Conservation (phyloP, 1,140 invertebrate genomes). For the Centruroides sculpturatus region DNA sequence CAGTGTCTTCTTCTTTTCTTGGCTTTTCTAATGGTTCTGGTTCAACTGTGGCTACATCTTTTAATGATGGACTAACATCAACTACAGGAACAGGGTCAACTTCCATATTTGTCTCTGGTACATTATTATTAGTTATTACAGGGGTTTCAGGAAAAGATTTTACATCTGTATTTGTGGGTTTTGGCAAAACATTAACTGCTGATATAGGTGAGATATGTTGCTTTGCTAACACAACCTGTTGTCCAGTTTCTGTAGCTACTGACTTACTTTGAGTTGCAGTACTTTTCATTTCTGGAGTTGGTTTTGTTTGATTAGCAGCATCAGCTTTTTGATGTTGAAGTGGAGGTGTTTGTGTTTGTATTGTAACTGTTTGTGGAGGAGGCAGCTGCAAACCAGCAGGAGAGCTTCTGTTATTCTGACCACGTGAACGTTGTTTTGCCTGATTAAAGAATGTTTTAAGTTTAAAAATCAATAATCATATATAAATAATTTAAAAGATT, state of each 20-base stretch:
- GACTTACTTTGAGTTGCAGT: constrained; percentile 11
- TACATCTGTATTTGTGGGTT: too few relatives aligned
- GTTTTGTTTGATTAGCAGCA: constrained; percentile 52
- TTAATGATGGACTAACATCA: too few relatives aligned
- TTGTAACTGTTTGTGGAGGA: constrained; percentile 16
- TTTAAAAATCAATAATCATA: too few relatives aligned
- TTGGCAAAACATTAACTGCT: neutral
- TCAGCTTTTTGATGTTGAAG: constrained; percentile 43
- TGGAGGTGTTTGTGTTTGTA: constrained; percentile 13
- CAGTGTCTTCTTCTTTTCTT: constrained; percentile 1
- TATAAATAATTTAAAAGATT: too few relatives aligned
- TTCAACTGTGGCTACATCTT: too few relatives aligned
- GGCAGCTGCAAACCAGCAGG: constrained; percentile 34
- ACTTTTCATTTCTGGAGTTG: constrained; percentile 15
- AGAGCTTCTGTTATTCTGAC: constrained; percentile 33
- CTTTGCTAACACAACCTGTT: neutral
- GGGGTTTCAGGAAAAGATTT: too few relatives aligned
- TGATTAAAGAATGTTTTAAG: neutral
- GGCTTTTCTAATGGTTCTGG: too few relatives aligned
- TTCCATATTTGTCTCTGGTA: neutral
- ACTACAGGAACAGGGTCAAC: neutral
- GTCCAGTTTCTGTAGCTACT: constrained; percentile 6
- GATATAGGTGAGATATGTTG: neutral
- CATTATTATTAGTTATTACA: too few relatives aligned
- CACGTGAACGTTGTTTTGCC: constrained; percentile 29